phyloP scores from a whole-genome alignment of 2,888 invertebrate species.

The Agonopterix arenella region DNA sequence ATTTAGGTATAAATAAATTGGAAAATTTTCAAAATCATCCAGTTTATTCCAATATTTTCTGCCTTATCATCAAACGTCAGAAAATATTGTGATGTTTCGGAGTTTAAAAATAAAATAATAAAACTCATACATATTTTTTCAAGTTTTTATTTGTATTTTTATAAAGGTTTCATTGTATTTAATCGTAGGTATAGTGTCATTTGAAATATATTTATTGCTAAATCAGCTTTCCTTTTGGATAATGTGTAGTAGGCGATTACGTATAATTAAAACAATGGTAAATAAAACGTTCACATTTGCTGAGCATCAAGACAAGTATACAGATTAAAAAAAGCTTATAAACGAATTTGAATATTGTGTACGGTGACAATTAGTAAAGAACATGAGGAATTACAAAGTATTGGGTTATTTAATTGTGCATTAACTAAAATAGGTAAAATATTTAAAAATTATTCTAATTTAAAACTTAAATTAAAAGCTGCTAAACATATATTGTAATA shows the following conservation, averaged over 20 bases:
- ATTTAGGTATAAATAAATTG: no score
- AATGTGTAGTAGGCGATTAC: constrained; percentile 74
- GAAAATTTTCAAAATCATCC: no score
- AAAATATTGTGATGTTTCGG: no score
- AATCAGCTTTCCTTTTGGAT: constrained; percentile 58
- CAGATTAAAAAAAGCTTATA: constrained; percentile 27
- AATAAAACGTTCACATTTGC: constrained; percentile 28
- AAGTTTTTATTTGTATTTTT: constrained; percentile 58
- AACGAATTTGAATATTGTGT: constrained; percentile 24
- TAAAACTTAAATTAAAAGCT: constrained; percentile 62
- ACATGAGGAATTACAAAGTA: constrained; percentile 41
- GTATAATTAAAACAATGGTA: constrained; percentile 52
- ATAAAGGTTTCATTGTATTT: constrained; percentile 71
- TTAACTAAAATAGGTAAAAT: constrained; percentile 52
- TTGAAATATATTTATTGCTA: constrained; percentile 65
- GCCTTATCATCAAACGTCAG: no score
- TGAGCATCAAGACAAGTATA: constrained; percentile 12
- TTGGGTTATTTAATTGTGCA: constrained; percentile 59
- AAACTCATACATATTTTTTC: constrained; percentile 27
- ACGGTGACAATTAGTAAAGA: constrained; percentile 37
- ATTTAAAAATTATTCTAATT: constrained; percentile 54
- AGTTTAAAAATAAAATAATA: constrained; percentile 21
- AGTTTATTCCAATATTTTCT: no score
- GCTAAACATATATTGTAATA: constrained; percentile 56
- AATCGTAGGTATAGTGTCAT: constrained; percentile 70